Conservation (phyloP, 2,113 vertebrate species). For the Rhipidura dahli region DNA sequence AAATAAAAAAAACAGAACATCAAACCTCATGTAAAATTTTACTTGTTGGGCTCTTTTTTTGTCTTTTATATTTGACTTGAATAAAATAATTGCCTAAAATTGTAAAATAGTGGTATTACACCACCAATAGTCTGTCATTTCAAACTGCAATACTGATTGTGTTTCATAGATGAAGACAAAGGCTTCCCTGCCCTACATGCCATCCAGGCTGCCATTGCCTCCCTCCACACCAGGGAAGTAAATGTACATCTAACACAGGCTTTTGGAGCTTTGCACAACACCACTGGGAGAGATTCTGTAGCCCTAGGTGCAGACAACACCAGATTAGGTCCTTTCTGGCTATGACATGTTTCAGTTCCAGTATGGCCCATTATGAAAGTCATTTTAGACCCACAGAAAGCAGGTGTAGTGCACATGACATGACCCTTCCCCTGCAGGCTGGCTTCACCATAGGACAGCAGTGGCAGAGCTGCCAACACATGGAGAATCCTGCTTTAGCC, state of each 20-base stretch:
- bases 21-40: background rate
- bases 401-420: background rate
- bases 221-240: background rate
- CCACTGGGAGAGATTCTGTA: background rate
- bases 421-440: background rate
- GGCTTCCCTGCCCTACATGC: background rate
- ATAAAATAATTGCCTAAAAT: background rate
- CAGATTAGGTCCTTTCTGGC: background rate
- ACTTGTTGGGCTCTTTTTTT: background rate
- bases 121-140: background rate
- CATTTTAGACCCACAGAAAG: background rate
- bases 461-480: background rate
- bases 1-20: background rate
- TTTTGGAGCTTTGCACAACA: background rate
- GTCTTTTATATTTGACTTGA: background rate
- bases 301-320: background rate
- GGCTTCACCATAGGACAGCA: background rate
- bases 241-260: background rate
- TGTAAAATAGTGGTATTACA: background rate
- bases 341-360: fast-evolving
- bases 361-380: background rate
- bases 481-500: background rate
- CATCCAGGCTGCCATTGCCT: background rate
- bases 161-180: background rate
- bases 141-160: background rate